These are phyloP conservation scores for Zaprionus camerounensis DNA, from an alignment of 1,140 invertebrate species.

Conservation along the genomic window DNA sequence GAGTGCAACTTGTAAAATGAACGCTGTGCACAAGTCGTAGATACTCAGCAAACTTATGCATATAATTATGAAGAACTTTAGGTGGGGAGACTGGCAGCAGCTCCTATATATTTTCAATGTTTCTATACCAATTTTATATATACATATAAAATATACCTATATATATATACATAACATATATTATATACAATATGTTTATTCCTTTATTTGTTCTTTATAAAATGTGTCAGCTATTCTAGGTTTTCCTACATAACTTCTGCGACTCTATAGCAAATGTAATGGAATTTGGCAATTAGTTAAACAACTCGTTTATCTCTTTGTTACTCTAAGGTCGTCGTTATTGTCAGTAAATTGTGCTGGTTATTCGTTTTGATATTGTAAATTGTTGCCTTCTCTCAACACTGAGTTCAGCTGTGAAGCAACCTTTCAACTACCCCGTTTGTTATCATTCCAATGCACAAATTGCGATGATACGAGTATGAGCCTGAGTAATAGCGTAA, in stretches of 20 bases:
- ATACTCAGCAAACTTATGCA: neutral
- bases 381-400: neutral
- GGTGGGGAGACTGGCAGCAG: too few species aligned
- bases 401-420: neutral
- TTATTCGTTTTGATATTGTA: neutral
- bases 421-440: neutral
- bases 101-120: neutral
- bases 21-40: neutral
- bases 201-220: too few species aligned
- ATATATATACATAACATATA: too few species aligned
- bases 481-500: conserved; percentile 16
- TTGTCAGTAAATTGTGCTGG: too few species aligned
- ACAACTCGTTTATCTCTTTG: too few species aligned
- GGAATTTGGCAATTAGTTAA: too few species aligned
- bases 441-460: neutral
- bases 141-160: too few species aligned
- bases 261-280: neutral
- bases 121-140: neutral
- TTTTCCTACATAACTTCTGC: neutral
- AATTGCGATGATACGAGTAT: neutral
- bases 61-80: neutral
- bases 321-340: too few species aligned
- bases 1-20: neutral
- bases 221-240: too few species aligned
- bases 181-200: neutral